Evolutionary conservation across 2,113 vertebrate genomes (phyloP).

Genomic region (Gallinago media): DNA sequence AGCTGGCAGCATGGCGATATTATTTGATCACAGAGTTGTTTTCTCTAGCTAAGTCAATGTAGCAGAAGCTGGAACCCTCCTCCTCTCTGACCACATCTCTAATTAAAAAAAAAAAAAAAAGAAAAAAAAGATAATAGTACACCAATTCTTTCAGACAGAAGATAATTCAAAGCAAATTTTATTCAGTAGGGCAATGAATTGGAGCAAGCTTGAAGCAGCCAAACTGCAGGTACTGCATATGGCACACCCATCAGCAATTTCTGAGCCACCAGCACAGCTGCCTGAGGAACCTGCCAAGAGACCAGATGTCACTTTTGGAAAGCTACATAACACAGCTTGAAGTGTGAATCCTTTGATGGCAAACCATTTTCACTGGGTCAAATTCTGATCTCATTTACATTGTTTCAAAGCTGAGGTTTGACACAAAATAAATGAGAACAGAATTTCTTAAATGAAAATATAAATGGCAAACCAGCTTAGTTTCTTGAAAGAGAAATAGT

Average conservation of each 20-base stretch:
- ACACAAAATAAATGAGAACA: background rate
- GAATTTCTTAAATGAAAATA: background rate
- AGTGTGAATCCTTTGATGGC: constrained; percentile 43
- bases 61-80: background rate
- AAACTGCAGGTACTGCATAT: constrained; percentile 46
- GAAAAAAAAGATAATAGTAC: background rate
- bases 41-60: background rate
- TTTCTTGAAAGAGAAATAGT: background rate
- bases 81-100: background rate
- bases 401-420: constrained; percentile 34
- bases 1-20: background rate
- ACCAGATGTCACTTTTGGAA: constrained; percentile 69
- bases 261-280: constrained; percentile 57
- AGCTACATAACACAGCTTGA: constrained; percentile 38
- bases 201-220: constrained; percentile 38
- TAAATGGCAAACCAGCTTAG: background rate
- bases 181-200: constrained; percentile 40
- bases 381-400: constrained; percentile 48
- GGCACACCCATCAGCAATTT: constrained; percentile 10
- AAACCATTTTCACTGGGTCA: constrained; percentile 53
- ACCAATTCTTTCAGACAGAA: constrained; percentile 32
- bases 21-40: background rate
- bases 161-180: constrained; percentile 65
- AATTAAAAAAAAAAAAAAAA: background rate
- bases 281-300: constrained; percentile 59